These are phyloP conservation scores for Cuniculus paca DNA, from an alignment of 2,797 vertebrate species.

Conservation along the genomic window DNA sequence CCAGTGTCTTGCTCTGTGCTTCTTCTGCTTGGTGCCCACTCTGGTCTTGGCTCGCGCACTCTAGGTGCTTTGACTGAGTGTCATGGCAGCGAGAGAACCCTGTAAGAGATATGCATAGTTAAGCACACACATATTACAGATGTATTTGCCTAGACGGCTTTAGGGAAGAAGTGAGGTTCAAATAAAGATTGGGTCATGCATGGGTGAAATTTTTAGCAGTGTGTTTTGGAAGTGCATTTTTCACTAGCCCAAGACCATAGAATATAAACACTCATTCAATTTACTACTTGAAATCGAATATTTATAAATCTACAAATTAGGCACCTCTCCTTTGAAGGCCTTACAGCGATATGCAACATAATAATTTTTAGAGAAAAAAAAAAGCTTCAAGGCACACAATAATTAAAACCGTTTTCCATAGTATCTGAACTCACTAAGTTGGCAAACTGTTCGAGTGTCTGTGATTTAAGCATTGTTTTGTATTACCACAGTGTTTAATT, in stretches of 20 bases:
- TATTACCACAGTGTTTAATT: constrained; percentile 53
- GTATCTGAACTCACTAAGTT: constrained; percentile 73
- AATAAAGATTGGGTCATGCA: constrained; percentile 85
- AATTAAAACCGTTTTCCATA: constrained; percentile 73
- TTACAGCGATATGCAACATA: constrained; percentile 63
- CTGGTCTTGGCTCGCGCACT: constrained; percentile 82
- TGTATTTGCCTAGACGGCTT: constrained; percentile 86
- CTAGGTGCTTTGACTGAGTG: constrained; percentile 85
- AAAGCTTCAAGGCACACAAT: constrained; percentile 78
- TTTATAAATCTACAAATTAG: constrained; percentile 81
- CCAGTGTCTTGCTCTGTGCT: constrained; percentile 84
- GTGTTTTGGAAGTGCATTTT: constrained; percentile 84
- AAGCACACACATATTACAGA: constrained; percentile 88
- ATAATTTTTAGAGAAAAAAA: constrained; percentile 68
- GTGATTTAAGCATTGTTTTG: constrained; percentile 65
- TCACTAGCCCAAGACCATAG: constrained; percentile 84
- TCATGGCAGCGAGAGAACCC: constrained; percentile 87
- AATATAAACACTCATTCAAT: constrained; percentile 83
- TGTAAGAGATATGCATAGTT: constrained; percentile 91
- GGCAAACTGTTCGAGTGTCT: constrained; percentile 64
- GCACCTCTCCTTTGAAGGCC: constrained; percentile 82
- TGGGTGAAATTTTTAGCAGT: constrained; percentile 86
- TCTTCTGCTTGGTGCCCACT: constrained; percentile 82
- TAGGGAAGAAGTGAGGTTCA: constrained; percentile 76
- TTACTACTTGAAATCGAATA: constrained; percentile 83